Conservation (phyloP, 2,797 vertebrate genomes). For the Arrhamphus sclerolepis region DNA sequence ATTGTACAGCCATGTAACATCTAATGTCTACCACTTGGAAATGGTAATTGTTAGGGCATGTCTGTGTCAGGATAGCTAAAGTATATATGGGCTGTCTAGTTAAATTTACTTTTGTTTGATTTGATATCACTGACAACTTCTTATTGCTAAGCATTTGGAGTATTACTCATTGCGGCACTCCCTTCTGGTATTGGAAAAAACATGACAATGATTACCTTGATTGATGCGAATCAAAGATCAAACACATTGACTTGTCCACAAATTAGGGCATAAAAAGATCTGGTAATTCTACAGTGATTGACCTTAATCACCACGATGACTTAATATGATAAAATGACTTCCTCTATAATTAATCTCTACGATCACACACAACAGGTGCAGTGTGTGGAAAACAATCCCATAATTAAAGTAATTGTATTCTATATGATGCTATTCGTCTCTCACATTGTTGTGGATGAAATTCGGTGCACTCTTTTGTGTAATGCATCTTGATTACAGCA, state of each 20-base stretch:
- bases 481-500: too few relatives aligned
- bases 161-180: conserved; percentile 42
- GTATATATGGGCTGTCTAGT: conserved; percentile 16
- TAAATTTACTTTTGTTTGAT: conserved; percentile 27
- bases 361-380: too few relatives aligned
- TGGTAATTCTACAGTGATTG: conserved; percentile 11
- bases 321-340: too few relatives aligned
- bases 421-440: too few relatives aligned
- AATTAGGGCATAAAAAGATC: not conserved
- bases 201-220: conserved; percentile 37
- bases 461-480: too few relatives aligned
- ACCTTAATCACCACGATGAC: not conserved
- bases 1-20: conserved; percentile 28
- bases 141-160: conserved; percentile 17
- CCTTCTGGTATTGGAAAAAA: conserved; percentile 38
- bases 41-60: conserved; percentile 7
- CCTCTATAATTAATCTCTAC: too few relatives aligned
- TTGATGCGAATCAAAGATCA: conserved; percentile 54
- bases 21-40: conserved; percentile 24
- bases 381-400: too few relatives aligned
- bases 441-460: too few relatives aligned
- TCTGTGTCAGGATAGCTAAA: conserved; percentile 31
- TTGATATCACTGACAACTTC: conserved; percentile 36
- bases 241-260: conserved; percentile 29
- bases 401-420: too few relatives aligned